phyloP scores from a whole-genome alignment of 2,888 invertebrate genomes.

The Molorchus minor region DNA sequence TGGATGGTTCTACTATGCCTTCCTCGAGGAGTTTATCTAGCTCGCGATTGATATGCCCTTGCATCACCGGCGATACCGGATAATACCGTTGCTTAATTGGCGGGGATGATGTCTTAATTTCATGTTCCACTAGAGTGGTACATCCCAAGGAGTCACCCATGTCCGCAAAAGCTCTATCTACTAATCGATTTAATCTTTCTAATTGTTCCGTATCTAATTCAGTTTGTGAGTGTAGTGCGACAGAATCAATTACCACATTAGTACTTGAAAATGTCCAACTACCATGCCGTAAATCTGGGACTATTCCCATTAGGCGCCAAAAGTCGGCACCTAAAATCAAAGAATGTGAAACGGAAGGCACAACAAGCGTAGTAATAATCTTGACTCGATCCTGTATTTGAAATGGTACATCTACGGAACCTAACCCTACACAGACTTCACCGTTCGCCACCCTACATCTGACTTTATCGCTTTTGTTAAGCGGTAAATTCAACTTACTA shows the following conservation, averaged over 20 bases:
- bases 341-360: constrained; percentile 3
- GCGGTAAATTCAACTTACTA: no score
- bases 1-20: no score
- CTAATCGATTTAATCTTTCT: no score
- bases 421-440: no score
- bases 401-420: no score
- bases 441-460: no score
- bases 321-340: no score
- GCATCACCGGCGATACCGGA: constrained; percentile 18
- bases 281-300: not conserved
- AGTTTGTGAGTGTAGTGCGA: not conserved
- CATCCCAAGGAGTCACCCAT: constrained; percentile 9
- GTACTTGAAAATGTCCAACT: constrained; percentile 3
- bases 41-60: constrained; percentile 21
- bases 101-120: not conserved
- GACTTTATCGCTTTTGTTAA: no score
- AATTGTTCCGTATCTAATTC: no score
- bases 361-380: constrained; percentile 1
- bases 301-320: constrained; percentile 1
- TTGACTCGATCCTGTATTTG: no score
- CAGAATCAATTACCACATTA: not conserved
- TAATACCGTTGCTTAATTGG: constrained; percentile 16
- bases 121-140: constrained; percentile 9
- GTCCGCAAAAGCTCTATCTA: no score
- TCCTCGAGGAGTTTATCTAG: no score